Conservation (phyloP, 2,888 invertebrate species). For the Oligia strigilis region DNA sequence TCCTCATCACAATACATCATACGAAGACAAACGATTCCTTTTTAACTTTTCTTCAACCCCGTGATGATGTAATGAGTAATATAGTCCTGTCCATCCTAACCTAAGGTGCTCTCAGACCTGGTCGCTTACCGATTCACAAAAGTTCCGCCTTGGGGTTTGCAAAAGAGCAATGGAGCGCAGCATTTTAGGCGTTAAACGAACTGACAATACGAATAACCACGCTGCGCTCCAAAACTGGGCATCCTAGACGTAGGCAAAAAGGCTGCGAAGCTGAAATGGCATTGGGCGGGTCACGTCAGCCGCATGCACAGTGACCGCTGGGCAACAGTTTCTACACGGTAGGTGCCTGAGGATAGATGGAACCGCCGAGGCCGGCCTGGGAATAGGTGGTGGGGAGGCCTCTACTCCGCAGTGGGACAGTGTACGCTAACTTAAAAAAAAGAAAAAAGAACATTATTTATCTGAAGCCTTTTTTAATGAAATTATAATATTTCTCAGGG, state of each 20-base stretch:
- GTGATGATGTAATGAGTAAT: too few species aligned
- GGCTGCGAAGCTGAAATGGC: neutral
- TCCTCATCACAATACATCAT: neutral
- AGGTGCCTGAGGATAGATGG: neutral
- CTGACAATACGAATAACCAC: neutral
- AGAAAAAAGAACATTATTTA: neutral
- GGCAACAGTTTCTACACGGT: too few species aligned
- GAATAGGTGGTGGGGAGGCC: neutral
- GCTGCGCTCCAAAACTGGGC: neutral
- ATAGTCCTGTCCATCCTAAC: too few species aligned
- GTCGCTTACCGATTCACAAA: neutral
- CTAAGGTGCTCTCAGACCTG: neutral
- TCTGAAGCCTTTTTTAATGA: neutral
- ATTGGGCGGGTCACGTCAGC: neutral
- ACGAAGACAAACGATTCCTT: too few species aligned
- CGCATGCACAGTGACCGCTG: neutral
- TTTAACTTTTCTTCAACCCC: neutral
- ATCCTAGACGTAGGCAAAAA: neutral
- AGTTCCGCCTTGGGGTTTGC: neutral
- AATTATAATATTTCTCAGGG: constrained; percentile 84
- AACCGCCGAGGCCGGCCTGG: neutral
- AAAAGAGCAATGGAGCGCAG: neutral
- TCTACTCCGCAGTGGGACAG: neutral
- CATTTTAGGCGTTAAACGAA: too few species aligned
- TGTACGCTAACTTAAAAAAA: neutral